Evolutionary conservation across 2,113 vertebrate genomes (phyloP), one percentile per base, ranked within the genome.

Genomic region (Poecilia latipinna): DNA sequence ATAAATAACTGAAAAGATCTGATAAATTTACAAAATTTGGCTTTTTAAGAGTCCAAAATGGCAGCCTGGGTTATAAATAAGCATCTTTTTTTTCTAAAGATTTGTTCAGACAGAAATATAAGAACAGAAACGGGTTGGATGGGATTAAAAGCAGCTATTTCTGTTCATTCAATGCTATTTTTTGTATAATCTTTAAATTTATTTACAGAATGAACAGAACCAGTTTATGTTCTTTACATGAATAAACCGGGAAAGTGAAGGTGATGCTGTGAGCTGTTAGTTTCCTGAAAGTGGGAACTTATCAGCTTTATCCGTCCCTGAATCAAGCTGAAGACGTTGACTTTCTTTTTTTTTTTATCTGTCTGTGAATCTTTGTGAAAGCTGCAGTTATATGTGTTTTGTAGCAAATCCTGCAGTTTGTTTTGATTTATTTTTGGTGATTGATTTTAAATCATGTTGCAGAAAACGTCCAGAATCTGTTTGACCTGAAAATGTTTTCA

Each of bases 231-330:
- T 48, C 17, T 48, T 19, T 6, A 17, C 17, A 48, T 48, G 6
- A 24, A 8, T n/a, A 10, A 57, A 57, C 17, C 5, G 5, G 51
- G 2, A 48, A 48, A 48, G 13, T 42, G 39, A 42, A 22, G 48
- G 22, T 10, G 51, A 57, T 54, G 51, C 51, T 54, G 48, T 22
- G 1, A 24, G 51, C 51, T 54, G 51, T 57, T 57, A 24, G n/a
- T 57, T n/a, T n/a, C 51, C 19, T 42, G 39, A 42, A 42, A 42
- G 73, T 57, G n/a, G 32, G 65, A 3, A 65, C 28, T 6, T 11
- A 64, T 61, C 77, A 61, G 60, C 24, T 84, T 32, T 51, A 79
- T 82, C 72, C 72, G 71, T 83, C 80, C 88, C 48, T 61, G 68
- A 22, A 72, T 33, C 66, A 26, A 69, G 31, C 19, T 74, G 75